These are phyloP conservation scores for Apteryx mantelli DNA, from an alignment of 2,113 vertebrate species.

Conservation along the genomic window DNA sequence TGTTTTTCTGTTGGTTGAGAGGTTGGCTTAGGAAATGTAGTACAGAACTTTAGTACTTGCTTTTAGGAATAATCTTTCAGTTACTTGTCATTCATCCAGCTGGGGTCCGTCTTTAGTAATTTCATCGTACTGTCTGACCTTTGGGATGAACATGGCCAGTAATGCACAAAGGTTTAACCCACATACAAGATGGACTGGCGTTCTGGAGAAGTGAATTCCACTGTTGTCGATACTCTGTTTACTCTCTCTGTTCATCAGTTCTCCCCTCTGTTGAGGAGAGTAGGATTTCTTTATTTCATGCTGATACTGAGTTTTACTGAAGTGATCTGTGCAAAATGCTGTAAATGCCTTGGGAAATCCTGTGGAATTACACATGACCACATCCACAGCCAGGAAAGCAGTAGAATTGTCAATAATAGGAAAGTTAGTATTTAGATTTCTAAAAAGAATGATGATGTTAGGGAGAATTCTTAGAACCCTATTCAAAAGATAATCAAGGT, in stretches of 20 bases:
- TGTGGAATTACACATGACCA: background rate
- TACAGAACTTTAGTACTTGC: background rate
- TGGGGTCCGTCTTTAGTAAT: background rate
- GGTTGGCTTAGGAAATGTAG: background rate
- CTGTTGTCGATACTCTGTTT: background rate
- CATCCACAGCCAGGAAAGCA: background rate
- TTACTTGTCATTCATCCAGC: background rate
- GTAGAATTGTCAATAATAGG: background rate
- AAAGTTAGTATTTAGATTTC: background rate
- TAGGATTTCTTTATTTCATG: background rate
- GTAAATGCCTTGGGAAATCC: background rate
- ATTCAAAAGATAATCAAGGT: background rate
- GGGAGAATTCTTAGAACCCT: background rate
- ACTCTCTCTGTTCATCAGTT: background rate
- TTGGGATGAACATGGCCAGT: background rate
- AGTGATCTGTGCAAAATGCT: background rate
- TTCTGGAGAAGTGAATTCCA: background rate
- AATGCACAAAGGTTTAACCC: background rate
- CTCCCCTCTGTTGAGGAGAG: fast-evolving
- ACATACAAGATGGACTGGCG: background rate
- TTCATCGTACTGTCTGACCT: background rate
- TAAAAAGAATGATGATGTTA: background rate
- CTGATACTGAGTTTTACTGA: background rate
- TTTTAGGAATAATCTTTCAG: background rate
- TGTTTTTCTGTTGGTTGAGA: background rate